Percentiles rank a stretch among this genome's conserved stretches.
These are phyloP conservation scores for Amphiprion clarkii DNA, from an alignment of 2,797 vertebrate genomes.

Conservation along the genomic window DNA sequence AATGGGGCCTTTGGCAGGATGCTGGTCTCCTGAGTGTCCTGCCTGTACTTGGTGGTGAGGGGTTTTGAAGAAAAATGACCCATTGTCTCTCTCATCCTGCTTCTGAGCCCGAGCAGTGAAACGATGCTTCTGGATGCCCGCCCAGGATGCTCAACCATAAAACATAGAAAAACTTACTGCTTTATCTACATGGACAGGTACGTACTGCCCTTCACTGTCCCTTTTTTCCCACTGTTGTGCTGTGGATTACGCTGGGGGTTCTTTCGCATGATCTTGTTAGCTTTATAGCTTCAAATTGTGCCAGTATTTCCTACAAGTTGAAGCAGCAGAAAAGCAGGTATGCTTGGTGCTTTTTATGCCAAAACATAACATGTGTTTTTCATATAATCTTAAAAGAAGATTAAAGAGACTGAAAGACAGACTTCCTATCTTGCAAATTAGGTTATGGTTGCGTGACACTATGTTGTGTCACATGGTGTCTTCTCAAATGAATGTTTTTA, in stretches of 20 bases:
- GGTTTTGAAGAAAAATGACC: constrained; percentile 82
- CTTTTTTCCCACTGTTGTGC: neutral
- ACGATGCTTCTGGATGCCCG: constrained; percentile 66
- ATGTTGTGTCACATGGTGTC: neutral
- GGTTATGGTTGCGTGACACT: neutral
- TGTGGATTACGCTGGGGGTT: constrained; percentile 9
- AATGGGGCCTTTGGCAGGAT: constrained; percentile 80
- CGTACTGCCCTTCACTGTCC: constrained; percentile 36
- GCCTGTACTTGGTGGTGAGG: constrained; percentile 88
- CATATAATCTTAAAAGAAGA: neutral
- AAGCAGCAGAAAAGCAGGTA: neutral
- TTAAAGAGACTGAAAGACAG: neutral
- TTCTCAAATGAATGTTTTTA: no score
- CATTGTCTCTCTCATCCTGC: constrained; percentile 81
- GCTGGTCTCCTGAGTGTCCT: constrained; percentile 76
- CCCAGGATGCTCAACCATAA: constrained; percentile 59
- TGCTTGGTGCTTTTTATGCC: neutral
- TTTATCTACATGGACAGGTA: constrained; percentile 76
- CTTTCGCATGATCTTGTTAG: neutral
- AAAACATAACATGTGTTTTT: neutral
- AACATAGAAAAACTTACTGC: constrained; percentile 38
- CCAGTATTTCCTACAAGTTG: neutral
- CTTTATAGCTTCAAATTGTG: neutral
- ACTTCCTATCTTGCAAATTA: neutral
- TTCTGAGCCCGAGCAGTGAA: constrained; percentile 68